phyloP scores from a whole-genome alignment of 2,113 vertebrate species.

The Cranoglanis bouderius region DNA sequence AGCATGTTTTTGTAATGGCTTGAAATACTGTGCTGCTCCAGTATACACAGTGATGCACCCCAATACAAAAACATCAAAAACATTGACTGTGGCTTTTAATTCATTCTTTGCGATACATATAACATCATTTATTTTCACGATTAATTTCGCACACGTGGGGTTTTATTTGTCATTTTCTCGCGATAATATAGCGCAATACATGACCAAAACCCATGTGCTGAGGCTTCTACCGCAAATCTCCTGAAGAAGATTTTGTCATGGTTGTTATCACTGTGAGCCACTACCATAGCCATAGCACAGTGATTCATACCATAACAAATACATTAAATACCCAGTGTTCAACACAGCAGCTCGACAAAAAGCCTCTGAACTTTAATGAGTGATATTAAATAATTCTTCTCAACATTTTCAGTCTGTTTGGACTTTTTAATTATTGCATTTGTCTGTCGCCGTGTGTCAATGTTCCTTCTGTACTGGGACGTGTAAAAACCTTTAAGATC shows the following conservation, averaged over 20 bases:
- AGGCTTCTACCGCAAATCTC: not conserved
- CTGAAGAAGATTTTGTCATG: not conserved
- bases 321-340: not conserved
- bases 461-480: too few relatives aligned
- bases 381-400: not conserved
- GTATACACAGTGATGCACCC: not conserved
- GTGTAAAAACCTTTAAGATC: not conserved
- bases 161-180: too few relatives aligned
- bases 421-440: not conserved
- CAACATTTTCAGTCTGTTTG: not conserved
- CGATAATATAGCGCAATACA: too few relatives aligned
- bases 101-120: not conserved
- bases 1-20: slow-evolving; percentile 23
- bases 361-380: not conserved
- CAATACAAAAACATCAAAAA: not conserved
- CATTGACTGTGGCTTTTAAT: not conserved
- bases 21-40: slow-evolving; percentile 11
- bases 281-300: not conserved
- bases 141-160: too few relatives aligned
- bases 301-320: slow-evolving; percentile 1
- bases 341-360: not conserved
- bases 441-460: not conserved
- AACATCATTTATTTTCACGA: too few relatives aligned
- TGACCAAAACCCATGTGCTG: too few relatives aligned
- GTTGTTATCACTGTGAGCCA: not conserved